Conservation (phyloP, 2,888 invertebrate species). For the Anoncus sp. region DNA sequence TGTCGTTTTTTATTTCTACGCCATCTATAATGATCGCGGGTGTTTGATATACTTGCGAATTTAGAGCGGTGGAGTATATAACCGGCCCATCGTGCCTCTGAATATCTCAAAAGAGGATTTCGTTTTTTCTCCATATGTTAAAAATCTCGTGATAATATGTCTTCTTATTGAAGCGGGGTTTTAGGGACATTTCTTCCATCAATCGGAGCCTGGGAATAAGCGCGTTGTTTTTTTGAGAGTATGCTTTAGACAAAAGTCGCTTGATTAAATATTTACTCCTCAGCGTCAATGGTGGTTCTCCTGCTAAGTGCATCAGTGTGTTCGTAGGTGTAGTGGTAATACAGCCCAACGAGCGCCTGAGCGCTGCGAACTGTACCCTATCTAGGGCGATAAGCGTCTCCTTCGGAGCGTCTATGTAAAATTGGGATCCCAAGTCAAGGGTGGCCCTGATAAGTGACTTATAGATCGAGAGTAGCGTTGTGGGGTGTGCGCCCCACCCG, state of each 20-base stretch:
- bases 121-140: too few relatives aligned
- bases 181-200: too few relatives aligned
- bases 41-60: too few relatives aligned
- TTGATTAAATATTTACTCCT: neutral
- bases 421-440: constrained; percentile 29
- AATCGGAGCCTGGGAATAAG: neutral
- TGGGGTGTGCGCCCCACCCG: constrained; percentile 17
- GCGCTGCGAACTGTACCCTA: constrained; percentile 1
- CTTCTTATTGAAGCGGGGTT: too few relatives aligned
- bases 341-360: constrained; percentile 1
- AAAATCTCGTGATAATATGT: too few relatives aligned
- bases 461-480: neutral
- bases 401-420: constrained; percentile 22
- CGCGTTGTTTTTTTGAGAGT: neutral
- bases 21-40: too few relatives aligned
- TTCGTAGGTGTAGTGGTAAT: constrained; percentile 14
- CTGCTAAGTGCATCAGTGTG: neutral
- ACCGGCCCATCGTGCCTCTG: too few relatives aligned
- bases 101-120: too few relatives aligned
- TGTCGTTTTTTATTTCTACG: too few relatives aligned
- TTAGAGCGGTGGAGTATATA: too few relatives aligned
- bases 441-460: constrained; percentile 10
- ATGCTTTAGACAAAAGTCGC: neutral
- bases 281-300: neutral
- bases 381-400: neutral